Base-by-base conservation (phyloP, 2,113 vertebrate species). In the Scatophagus argus region DNA sequence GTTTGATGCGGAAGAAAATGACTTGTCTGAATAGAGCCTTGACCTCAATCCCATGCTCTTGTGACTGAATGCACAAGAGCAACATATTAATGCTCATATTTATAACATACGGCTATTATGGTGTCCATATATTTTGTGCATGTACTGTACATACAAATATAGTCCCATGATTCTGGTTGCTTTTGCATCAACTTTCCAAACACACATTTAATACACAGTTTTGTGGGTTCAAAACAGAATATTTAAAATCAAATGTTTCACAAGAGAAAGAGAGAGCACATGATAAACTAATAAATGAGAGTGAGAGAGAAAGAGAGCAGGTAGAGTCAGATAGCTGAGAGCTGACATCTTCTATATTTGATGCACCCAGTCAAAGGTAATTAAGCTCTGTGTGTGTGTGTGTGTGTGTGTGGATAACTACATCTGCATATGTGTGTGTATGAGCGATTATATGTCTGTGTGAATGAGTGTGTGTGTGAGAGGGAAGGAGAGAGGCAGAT, bases 311-410 rank as follows among this genome's bases (percentile, higher is more conserved):
- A 25, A 72, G 41, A 73, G 72, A 39, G 41, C 74, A 85, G 88
- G 81, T 78, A 77, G 74, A 87, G 44, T 62, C 64, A 60, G 71
- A 81, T 27, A 44, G 69, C 80, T 70, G 58, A 82, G 72, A 82
- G 80, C 84, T 79, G 83, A 86, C 84, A 63, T 84, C 82, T 52
- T 93, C 87, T 87, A 92, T 92, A 85, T 92, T 91, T 91, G 87
- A 93, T 93, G 89, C 84, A 84, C 83, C 83, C 85, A 91, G 88
- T 94, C 92, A 91, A 84, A 93, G 88, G 85, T 91, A 92, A 94
- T 94, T 93, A 94, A 87, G 85, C 75, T 87, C 63, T 59, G 75
- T 23, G 72, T 43, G 77, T 64, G 76, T 55, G 62, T 82, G 44
- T 58, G 47, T 49, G 36, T 68, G 51, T 66, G 46, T 44, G 65